A percentile compares a stretch with the other conserved stretches of the same genome.
Evolutionary conservation across 2,888 invertebrate genomes (phyloP).

Genomic region (Lasioglossum morio): DNA sequence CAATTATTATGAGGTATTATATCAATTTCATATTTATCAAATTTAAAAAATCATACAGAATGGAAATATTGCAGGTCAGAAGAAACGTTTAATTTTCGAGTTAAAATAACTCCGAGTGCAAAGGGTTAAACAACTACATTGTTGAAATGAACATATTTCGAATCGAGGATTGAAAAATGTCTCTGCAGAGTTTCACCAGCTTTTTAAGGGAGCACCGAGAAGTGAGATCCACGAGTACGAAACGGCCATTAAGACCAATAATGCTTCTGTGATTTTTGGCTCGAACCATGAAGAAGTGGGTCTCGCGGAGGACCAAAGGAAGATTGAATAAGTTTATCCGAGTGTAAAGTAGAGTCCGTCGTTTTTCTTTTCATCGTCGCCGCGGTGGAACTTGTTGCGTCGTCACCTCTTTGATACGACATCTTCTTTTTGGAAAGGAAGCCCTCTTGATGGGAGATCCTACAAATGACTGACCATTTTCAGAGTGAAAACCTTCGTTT

Average conservation of each 20-base stretch:
- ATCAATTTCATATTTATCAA: no score
- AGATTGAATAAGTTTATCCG: conserved; percentile 62
- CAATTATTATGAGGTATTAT: no score
- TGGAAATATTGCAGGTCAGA: no score
- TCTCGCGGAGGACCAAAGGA: conserved; percentile 12
- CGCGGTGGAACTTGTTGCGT: conserved; percentile 60
- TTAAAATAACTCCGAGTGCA: no score
- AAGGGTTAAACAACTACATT: neutral
- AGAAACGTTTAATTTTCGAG: no score
- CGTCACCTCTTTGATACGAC: conserved; percentile 12
- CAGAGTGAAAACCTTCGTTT: no score
- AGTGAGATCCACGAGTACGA: neutral
- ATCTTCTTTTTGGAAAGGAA: conserved; percentile 6
- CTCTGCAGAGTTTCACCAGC: neutral
- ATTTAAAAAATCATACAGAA: no score
- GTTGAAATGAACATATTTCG: no score
- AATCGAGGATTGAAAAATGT: neutral
- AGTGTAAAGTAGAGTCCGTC: conserved; percentile 58
- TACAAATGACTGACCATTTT: neutral
- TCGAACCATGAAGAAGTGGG: neutral
- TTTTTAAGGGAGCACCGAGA: neutral
- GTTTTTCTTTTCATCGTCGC: conserved; percentile 59
- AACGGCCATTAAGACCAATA: neutral
- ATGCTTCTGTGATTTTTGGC: neutral
- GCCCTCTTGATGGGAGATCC: neutral